These are phyloP conservation scores for Sporophila hypoxantha DNA, from an alignment of 2,113 vertebrate species.

Conservation along the genomic window DNA sequence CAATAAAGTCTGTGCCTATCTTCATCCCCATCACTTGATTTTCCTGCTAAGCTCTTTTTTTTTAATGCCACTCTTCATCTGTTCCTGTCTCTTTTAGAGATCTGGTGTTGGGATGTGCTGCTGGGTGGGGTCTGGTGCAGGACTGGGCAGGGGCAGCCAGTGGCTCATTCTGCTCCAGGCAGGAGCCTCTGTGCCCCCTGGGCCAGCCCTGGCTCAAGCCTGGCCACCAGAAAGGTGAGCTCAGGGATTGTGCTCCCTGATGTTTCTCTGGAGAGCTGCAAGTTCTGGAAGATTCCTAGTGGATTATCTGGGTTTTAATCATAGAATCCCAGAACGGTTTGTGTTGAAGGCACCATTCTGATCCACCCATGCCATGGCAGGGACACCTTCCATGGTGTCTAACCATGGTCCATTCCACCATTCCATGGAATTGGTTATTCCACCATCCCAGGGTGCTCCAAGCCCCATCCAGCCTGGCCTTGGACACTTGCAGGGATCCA, in stretches of 20 bases:
- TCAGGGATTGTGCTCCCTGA: fast-evolving
- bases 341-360: neutral
- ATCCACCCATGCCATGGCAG: neutral
- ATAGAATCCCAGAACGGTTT: neutral
- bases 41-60: neutral
- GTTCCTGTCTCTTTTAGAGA: neutral
- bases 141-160: neutral
- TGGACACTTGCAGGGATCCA: neutral
- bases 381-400: neutral
- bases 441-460: neutral
- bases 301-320: neutral
- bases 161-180: neutral
- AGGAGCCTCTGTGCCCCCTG: neutral
- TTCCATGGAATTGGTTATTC: neutral
- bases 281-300: neutral
- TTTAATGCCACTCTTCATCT: neutral
- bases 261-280: neutral
- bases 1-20: neutral
- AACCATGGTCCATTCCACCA: no score
- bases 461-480: fast-evolving
- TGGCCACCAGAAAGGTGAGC: neutral
- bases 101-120: neutral
- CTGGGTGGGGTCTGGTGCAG: neutral
- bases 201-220: neutral
- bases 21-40: neutral